phyloP scores from a whole-genome alignment of 2,888 invertebrate species.

The Hydroisotoma schaefferi region DNA sequence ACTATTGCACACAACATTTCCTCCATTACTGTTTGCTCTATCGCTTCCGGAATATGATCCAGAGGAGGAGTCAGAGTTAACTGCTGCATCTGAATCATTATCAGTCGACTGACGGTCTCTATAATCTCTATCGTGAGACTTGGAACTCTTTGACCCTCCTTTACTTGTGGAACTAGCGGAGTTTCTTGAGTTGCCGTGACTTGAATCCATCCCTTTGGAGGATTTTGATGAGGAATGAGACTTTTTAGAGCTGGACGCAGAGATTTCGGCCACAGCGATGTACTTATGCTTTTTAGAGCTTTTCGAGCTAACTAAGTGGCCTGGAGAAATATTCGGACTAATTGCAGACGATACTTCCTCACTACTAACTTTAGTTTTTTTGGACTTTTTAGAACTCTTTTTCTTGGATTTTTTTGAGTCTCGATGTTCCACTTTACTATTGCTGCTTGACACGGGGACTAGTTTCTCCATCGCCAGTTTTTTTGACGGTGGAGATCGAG shows the following conservation, averaged over 20 bases:
- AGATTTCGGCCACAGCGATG: constrained; percentile 17
- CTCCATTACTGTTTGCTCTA: not conserved
- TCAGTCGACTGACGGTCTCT: constrained; percentile 17
- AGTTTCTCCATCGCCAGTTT: constrained; percentile 34
- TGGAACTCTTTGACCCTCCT: constrained; percentile 19
- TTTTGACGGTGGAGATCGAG: constrained; percentile 29
- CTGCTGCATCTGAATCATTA: constrained; percentile 17
- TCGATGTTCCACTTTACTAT: constrained; percentile 17
- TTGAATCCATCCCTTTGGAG: not conserved
- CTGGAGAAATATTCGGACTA: constrained; percentile 28
- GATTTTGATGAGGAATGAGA: constrained; percentile 25
- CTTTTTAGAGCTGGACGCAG: constrained; percentile 28
- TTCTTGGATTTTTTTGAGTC: constrained; percentile 38
- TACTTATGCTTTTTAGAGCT: constrained; percentile 19
- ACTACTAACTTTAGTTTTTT: constrained; percentile 23
- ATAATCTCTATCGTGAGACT: constrained; percentile 23
- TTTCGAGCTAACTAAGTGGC: constrained; percentile 22
- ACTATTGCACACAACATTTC: constrained; percentile 23
- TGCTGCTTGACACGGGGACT: constrained; percentile 30
- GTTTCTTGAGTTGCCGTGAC: not conserved
- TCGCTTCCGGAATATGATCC: constrained; percentile 10
- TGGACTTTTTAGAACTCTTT: constrained; percentile 12
- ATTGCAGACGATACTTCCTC: constrained; percentile 40
- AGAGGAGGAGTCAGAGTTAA: constrained; percentile 26
- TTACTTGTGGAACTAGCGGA: constrained; percentile 25